phyloP scores from a whole-genome alignment of 92 coral and sea anemone genomes.

The Metridium senile region DNA sequence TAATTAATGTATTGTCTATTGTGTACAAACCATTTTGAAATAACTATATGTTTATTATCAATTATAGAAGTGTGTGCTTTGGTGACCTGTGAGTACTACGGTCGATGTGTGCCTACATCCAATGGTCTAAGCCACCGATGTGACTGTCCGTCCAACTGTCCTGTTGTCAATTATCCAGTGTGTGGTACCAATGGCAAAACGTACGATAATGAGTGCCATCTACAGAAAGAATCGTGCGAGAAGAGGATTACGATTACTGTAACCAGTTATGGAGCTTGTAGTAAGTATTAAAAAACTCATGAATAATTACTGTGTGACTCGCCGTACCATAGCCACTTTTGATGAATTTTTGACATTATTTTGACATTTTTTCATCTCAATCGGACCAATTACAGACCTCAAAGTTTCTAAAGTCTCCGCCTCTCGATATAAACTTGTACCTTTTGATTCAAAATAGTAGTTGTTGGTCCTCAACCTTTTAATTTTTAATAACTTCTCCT shows the following conservation, averaged over 20 bases:
- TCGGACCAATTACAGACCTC: too few relatives aligned
- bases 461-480: too few relatives aligned
- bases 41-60: background rate
- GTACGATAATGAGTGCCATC: conserved; percentile 79
- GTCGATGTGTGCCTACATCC: conserved; percentile 64
- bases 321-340: too few relatives aligned
- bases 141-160: conserved; percentile 75
- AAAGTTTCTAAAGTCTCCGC: too few relatives aligned
- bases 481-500: too few relatives aligned
- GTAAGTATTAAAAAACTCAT: conserved; percentile 33
- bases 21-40: background rate
- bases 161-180: conserved; percentile 55
- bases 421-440: background rate
- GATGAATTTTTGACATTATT: too few relatives aligned
- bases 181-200: conserved; percentile 83
- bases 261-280: conserved; percentile 66
- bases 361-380: too few relatives aligned
- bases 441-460: too few relatives aligned
- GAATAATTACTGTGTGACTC: too few relatives aligned
- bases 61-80: conserved; percentile 70
- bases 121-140: conserved; percentile 64
- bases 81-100: conserved; percentile 74
- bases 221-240: conserved; percentile 71
- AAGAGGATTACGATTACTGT: conserved; percentile 40
- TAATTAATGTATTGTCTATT: too few relatives aligned